Evolutionary conservation across 1,140 invertebrate genomes (phyloP).

Genomic region (Ceratitis capitata): DNA sequence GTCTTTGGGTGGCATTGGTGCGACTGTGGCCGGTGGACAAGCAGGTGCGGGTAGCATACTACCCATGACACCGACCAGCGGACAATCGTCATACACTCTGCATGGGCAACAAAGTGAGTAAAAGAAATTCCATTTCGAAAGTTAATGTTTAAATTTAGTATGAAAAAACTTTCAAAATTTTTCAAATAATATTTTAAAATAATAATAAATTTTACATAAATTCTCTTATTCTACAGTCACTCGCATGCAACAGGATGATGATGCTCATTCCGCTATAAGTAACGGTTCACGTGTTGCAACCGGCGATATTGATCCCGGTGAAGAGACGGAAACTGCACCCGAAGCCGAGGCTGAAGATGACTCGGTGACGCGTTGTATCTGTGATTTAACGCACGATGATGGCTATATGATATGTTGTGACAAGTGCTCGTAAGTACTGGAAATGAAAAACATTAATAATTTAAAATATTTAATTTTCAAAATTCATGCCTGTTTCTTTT

Average conservation of each 20-base stretch:
- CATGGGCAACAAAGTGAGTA: conserved; percentile 58
- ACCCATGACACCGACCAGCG: conserved; percentile 9
- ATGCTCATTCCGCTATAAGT: conserved; percentile 75
- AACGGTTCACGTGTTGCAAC: conserved; percentile 68
- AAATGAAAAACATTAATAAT: neutral
- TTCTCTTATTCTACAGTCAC: conserved; percentile 47
- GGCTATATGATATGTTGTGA: conserved; percentile 99
- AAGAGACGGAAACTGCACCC: conserved; percentile 88
- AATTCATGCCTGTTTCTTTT: too few relatives aligned
- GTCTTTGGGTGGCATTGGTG: conserved; percentile 61
- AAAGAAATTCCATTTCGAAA: neutral
- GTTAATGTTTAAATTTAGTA: neutral
- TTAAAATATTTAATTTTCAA: too few relatives aligned
- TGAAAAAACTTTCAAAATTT: neutral
- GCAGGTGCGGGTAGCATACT: neutral
- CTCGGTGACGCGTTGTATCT: conserved; percentile 91
- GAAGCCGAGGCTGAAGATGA: conserved; percentile 88
- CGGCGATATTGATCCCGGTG: conserved; percentile 75
- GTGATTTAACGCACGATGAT: conserved; percentile 95
- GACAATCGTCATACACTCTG: conserved; percentile 27
- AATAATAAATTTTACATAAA: neutral
- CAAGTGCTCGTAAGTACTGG: conserved; percentile 70
- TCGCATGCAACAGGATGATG: conserved; percentile 67
- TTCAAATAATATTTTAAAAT: neutral
- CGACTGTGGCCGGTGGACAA: conserved; percentile 40